These are phyloP conservation scores for Dissostichus mawsoni DNA, from an alignment of 2,113 vertebrate genomes.

Conservation along the genomic window DNA sequence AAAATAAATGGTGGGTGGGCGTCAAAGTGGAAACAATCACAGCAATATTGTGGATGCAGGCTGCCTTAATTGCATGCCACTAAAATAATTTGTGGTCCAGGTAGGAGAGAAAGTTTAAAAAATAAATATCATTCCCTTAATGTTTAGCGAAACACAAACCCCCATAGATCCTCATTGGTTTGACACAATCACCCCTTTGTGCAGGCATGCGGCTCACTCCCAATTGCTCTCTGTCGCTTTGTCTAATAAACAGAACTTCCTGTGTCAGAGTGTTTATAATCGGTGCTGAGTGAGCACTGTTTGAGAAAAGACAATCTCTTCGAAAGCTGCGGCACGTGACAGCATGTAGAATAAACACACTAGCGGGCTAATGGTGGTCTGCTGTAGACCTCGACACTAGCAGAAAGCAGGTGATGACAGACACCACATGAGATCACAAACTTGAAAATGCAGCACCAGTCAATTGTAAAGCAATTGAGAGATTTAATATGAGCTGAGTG, in stretches of 20 bases:
- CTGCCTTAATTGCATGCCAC: constrained; percentile 3
- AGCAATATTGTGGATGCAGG: constrained; percentile 24
- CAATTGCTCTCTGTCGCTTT: constrained; percentile 72
- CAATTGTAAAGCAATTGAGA: constrained; percentile 51
- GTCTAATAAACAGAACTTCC: constrained; percentile 81
- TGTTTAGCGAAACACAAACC: constrained; percentile 28
- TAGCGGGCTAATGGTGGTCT: constrained; percentile 35
- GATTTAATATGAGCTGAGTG: constrained; percentile 20
- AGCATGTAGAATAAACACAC: constrained; percentile 55
- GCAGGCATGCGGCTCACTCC: constrained; percentile 51
- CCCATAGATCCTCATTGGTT: constrained; percentile 35
- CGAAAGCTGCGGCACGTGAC: constrained; percentile 62
- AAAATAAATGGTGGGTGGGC: constrained; percentile 62
- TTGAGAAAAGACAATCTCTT: constrained; percentile 68
- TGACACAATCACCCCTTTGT: constrained; percentile 56
- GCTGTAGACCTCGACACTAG: constrained; percentile 17
- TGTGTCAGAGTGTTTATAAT: constrained; percentile 80
- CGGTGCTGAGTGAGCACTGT: constrained; percentile 70
- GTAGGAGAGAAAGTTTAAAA: neutral
- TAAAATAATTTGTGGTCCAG: neutral
- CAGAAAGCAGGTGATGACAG: constrained; percentile 66
- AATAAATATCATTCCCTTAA: neutral
- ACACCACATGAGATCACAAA: constrained; percentile 52
- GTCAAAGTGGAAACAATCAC: constrained; percentile 49
- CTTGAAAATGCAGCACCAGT: constrained; percentile 23